Evolutionary conservation across 2,888 invertebrate species (phyloP).

Genomic region (Eurytoma californica): DNA sequence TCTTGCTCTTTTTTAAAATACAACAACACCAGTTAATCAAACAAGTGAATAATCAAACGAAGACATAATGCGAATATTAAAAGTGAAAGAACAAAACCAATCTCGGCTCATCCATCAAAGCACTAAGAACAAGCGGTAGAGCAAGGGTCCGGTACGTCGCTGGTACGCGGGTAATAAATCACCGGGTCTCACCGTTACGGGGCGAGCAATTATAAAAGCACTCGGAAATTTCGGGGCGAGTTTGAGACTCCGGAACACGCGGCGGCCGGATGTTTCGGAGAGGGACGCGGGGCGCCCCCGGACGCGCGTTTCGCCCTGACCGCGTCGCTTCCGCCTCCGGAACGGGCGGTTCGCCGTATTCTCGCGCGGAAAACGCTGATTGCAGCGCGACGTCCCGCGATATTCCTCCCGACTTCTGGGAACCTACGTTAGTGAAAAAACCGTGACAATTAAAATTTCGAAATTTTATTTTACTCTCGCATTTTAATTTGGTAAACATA

Average conservation of each 20-base stretch:
- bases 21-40: too few species aligned
- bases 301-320: slow-evolving; percentile 22
- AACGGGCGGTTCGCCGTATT: slow-evolving; percentile 2
- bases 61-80: neutral
- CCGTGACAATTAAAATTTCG: too few species aligned
- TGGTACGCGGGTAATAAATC: slow-evolving; percentile 18
- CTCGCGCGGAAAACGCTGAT: neutral
- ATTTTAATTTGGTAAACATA: too few species aligned
- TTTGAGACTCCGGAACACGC: slow-evolving; percentile 10
- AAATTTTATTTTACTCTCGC: too few species aligned
- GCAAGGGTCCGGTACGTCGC: neutral
- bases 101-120: neutral
- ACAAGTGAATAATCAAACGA: neutral
- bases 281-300: neutral
- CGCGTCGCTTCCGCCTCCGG: slow-evolving; percentile 26
- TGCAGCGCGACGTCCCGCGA: neutral
- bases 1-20: too few species aligned
- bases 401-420: neutral
- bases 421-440: too few species aligned
- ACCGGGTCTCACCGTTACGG: neutral
- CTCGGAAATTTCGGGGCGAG: slow-evolving; percentile 24
- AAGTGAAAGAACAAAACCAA: neutral
- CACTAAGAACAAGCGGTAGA: neutral
- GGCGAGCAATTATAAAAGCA: slow-evolving; percentile 44
- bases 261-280: slow-evolving; percentile 42